Percentiles rank a stretch among this genome's conserved stretches.
Conservation (phyloP, 2,888 invertebrate genomes). For the Ecdyonurus torrentis region DNA sequence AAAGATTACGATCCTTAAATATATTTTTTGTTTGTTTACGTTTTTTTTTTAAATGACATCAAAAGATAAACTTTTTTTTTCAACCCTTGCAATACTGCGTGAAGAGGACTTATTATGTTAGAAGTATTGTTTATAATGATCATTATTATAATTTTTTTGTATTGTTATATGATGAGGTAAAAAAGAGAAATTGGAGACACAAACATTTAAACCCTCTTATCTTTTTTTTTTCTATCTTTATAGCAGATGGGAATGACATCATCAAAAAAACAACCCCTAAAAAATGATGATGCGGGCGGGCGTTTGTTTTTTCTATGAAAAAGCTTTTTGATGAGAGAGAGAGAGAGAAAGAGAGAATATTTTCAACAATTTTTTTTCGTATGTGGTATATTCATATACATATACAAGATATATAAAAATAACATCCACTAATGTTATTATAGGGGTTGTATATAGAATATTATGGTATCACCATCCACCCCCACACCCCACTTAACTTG, state of each 20-base stretch:
- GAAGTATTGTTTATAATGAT: too few species aligned
- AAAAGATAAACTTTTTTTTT: too few species aligned
- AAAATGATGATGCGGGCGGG: not conserved
- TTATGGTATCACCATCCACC: not conserved
- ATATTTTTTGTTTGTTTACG: too few species aligned
- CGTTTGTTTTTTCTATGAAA: not conserved
- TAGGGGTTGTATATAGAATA: not conserved
- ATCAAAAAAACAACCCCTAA: not conserved
- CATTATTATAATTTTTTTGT: too few species aligned
- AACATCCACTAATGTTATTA: not conserved
- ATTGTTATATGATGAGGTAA: too few species aligned
- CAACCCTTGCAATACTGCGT: too few species aligned
- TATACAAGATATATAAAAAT: not conserved
- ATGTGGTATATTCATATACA: too few species aligned
- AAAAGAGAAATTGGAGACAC: not conserved
- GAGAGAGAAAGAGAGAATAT: not conserved
- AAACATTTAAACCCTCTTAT: not conserved
- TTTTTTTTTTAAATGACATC: too few species aligned
- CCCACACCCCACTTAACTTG: not conserved
- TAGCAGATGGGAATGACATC: not conserved
- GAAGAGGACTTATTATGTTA: too few species aligned
- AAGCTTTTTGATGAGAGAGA: not conserved
- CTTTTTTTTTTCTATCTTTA: not conserved
- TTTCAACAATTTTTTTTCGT: not conserved
- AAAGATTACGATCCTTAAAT: too few species aligned